Evolutionary conservation across 2,113 vertebrate species (phyloP).

Genomic region (Noctilio leporinus): DNA sequence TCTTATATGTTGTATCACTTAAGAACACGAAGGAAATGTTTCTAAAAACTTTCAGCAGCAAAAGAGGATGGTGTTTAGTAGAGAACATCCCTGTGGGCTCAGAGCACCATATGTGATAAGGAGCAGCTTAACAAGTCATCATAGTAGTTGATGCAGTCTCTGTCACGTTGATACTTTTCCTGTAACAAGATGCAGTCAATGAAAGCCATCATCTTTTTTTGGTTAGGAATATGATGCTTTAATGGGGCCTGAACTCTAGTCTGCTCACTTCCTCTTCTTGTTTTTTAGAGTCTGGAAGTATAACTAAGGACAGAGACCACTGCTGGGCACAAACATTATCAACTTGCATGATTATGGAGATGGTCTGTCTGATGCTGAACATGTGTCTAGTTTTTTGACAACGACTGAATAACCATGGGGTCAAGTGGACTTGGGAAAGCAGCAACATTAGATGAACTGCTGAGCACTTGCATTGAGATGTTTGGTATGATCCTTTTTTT

Average conservation of each 20-base stretch:
- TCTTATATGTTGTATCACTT: background rate
- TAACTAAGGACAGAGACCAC: constrained; percentile 57
- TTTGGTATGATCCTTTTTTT: constrained; percentile 84
- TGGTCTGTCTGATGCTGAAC: constrained; percentile 69
- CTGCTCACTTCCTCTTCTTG: constrained; percentile 26
- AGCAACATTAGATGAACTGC: constrained; percentile 89
- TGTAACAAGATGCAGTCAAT: background rate
- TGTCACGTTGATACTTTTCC: background rate
- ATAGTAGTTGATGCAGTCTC: background rate
- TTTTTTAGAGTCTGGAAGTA: constrained; percentile 65
- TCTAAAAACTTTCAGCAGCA: background rate
- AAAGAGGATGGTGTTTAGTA: background rate
- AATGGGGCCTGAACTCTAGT: background rate
- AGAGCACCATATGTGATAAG: background rate
- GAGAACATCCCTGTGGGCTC: background rate
- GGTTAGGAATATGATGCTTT: background rate
- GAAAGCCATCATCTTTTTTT: background rate
- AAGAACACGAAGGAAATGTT: background rate
- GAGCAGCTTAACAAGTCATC: background rate
- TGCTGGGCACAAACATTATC: constrained; percentile 42
- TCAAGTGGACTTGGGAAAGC: constrained; percentile 91
- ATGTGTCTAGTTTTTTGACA: constrained; percentile 79
- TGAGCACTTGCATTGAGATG: constrained; percentile 89
- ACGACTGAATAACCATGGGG: constrained; percentile 84
- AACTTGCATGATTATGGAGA: constrained; percentile 46